Base-by-base conservation (phyloP, 2,797 vertebrate genomes). In the Chaetophractus vellerosus region DNA sequence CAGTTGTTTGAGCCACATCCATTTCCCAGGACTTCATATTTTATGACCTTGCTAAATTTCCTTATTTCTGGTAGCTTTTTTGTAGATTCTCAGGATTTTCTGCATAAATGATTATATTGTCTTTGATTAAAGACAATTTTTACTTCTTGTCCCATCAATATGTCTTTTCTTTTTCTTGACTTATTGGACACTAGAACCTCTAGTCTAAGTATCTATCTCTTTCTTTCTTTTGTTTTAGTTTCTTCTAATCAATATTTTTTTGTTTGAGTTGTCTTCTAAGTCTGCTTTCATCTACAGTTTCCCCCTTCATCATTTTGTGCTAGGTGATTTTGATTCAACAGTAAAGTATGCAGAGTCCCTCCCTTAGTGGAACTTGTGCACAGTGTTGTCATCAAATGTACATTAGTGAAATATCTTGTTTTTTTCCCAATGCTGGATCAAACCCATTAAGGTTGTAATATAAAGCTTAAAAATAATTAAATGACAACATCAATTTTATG, bases 381-480 rank as follows among this genome's bases (percentile, higher is more conserved):
- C 10, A 61, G 19, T 68, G 26, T 76, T 89, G n/a, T 76, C 48
- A 74, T 52, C 59, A 93, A 57, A 93, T 24, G 18, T 52, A 64
- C 28, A 31, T 68, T 83, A 45, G 24, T 68, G 50, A 76, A 82
- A 83, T 61, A 68, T 50, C 38, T 93, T 81, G 28, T 83, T 74
- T 66, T 68, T 55, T 6, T 52, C 9, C 5, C 14, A 84, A 24
- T 55, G 52, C 18, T 85, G 36, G 45, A 33, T 63, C 41, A 36
- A 21, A 33, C 55, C 64, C 63, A 93, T 5, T n/a, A 86, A 24
- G 36, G 31, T 84, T 83, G n/a, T 2, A 1, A 33, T 41, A 33
- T 79, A 33, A 71, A 79, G 45, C 72, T 78, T 78, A 78, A 84
- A 71, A 61, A 80, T 69, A 76, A 76, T 79, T 87, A 75, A 79